A percentile compares a stretch with the other conserved stretches of the same genome.
Evolutionary conservation across 2,113 vertebrate genomes (phyloP).

Genomic region (Hippoglossus stenolepis): DNA sequence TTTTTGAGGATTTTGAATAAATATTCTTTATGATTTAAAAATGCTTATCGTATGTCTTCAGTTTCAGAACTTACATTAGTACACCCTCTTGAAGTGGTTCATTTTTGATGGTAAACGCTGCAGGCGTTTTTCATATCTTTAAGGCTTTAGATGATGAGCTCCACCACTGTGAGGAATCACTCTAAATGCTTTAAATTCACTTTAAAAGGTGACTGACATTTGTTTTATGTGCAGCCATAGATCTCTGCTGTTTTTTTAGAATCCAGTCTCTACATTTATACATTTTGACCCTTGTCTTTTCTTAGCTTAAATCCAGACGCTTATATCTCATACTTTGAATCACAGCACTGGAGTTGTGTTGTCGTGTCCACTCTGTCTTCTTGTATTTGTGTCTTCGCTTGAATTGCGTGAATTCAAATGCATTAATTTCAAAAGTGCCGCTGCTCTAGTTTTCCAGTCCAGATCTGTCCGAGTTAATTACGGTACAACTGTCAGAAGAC

Average conservation of each 20-base stretch:
- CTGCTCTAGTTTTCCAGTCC: constrained; percentile 72
- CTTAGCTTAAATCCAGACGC: background rate
- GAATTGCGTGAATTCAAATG: background rate
- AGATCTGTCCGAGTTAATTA: constrained; percentile 73
- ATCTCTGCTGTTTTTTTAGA: constrained; percentile 3
- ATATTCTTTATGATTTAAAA: constrained; percentile 29
- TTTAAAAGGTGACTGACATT: constrained; percentile 20
- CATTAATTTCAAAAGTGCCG: constrained; percentile 33
- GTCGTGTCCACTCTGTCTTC: constrained; percentile 47
- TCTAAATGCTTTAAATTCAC: constrained; percentile 12
- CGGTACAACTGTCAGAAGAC: constrained; percentile 61
- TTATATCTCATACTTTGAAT: constrained; percentile 19
- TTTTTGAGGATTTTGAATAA: constrained; percentile 3
- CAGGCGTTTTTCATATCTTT: constrained; percentile 20
- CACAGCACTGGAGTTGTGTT: constrained; percentile 12
- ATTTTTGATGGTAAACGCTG: too few species aligned
- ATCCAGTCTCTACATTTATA: constrained; percentile 4
- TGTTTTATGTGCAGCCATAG: constrained; percentile 4
- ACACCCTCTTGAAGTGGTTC: too few species aligned
- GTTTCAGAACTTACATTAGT: too few species aligned
- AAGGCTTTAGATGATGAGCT: constrained; percentile 28
- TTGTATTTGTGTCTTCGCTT: constrained; percentile 61
- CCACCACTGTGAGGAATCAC: constrained; percentile 15
- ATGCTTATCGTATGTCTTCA: background rate
- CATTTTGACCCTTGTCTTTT: background rate